These are phyloP conservation scores for Nomada flava DNA, from an alignment of 2,888 invertebrate genomes.

Conservation along the genomic window DNA sequence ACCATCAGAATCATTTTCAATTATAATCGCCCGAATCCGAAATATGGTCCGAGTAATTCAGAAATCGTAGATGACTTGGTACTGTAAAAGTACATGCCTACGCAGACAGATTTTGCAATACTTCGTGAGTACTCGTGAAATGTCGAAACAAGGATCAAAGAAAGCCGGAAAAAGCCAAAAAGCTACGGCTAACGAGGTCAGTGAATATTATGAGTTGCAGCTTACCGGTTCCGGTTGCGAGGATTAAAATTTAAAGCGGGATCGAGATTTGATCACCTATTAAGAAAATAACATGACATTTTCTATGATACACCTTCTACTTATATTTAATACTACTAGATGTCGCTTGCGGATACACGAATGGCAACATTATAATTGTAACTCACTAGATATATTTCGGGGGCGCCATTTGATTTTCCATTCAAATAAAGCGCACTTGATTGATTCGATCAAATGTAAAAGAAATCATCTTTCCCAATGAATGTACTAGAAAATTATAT, in stretches of 20 bases:
- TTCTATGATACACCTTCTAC: slow-evolving; percentile 63
- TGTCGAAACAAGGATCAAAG: slow-evolving; percentile 76
- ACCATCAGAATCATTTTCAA: slow-evolving; percentile 26
- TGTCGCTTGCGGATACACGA: slow-evolving; percentile 46
- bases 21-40: neutral
- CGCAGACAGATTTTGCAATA: slow-evolving; percentile 32
- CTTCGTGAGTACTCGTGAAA: slow-evolving; percentile 65
- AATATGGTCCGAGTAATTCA: slow-evolving; percentile 15
- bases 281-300: slow-evolving; percentile 76
- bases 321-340: slow-evolving; percentile 43
- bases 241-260: slow-evolving; percentile 51
- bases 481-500: neutral
- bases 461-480: neutral
- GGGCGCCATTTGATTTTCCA: neutral
- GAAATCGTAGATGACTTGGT: slow-evolving; percentile 50
- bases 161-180: slow-evolving; percentile 64
- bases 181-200: slow-evolving; percentile 70
- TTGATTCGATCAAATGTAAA: neutral
- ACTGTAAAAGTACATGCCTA: slow-evolving; percentile 3
- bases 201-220: slow-evolving; percentile 43
- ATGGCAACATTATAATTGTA: slow-evolving; percentile 48
- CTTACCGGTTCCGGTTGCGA: slow-evolving; percentile 67
- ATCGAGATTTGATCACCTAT: slow-evolving; percentile 76
- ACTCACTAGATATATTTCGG: slow-evolving; percentile 45
- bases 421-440: neutral